A percentile compares a stretch with the other conserved stretches of the same genome.
phyloP scores from a whole-genome alignment of 2,888 invertebrate genomes.

The Xestia rhomboidea region DNA sequence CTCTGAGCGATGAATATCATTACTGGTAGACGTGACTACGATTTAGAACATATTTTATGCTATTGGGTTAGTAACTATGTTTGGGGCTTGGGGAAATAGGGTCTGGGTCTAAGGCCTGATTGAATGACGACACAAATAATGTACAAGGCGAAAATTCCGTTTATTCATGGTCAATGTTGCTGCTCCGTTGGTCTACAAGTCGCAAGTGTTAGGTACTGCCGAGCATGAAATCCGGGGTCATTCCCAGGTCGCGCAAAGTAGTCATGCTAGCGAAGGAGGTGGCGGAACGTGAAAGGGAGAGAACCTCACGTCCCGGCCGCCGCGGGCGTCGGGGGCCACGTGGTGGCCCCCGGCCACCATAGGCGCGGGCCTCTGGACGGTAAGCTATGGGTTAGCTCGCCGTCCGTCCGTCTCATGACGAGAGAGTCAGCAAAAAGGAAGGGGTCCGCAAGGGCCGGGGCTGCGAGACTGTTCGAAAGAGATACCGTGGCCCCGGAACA shows the following conservation, averaged over 20 bases:
- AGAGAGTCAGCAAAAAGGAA: no score
- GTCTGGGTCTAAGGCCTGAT: background rate
- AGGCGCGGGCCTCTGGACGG: no score
- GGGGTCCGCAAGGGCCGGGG: no score
- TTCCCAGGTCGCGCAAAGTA: background rate
- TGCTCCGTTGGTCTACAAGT: background rate
- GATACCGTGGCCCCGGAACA: no score
- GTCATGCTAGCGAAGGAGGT: no score
- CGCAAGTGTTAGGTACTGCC: background rate
- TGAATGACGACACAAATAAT: background rate
- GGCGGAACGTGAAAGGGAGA: no score
- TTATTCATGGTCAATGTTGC: background rate
- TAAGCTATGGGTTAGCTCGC: no score
- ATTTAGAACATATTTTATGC: conserved; percentile 39
- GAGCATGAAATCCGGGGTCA: background rate
- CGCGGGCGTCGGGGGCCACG: no score
- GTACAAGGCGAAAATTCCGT: background rate
- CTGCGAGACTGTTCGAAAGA: no score
- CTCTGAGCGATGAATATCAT: conserved; percentile 55
- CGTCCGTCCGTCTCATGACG: no score
- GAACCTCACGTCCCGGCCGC: no score
- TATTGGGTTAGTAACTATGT: conserved; percentile 7
- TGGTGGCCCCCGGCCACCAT: no score
- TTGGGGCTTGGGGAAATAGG: background rate
- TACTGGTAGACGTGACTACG: conserved; percentile 42